Base-by-base conservation (phyloP, 92 coral and sea anemone species). In the Plumapathes pennacea region DNA sequence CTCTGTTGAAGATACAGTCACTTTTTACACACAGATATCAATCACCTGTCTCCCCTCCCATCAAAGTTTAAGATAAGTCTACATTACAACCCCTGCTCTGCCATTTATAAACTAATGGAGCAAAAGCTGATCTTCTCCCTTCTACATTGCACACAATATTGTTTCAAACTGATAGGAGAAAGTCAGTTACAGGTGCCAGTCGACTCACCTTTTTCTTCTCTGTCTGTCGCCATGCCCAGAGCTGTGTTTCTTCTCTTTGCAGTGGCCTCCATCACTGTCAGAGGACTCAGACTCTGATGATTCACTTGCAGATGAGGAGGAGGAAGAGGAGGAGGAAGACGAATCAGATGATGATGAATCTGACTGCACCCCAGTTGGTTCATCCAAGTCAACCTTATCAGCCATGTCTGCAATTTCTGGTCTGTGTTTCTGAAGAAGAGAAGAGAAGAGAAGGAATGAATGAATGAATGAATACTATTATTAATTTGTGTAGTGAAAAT, bases 301-400 rank as follows among this genome's bases (percentile, higher is more conserved):
- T 43, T 85, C 84, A 61, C 89, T 82, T 0, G 89, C 72, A 14
- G 95, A 82, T 6, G 90, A 80, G 7, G 97, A 90, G 4, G 85
- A 72, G 0, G 97, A 89, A 21, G 88, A 81, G 0, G 97, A 90
- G 0, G 95, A 86, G 0, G 96, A 84, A 0, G 97, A 86, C 11
- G 98, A 92, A 19, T 86, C 92, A 1, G 94, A 85, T 44, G 94
- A 85, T 11, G 98, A 92, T 0, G 98, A 92, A 60, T 92, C 98
- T 12, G 96, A 88, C 44, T 88, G 85, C 22, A 92, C 90, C 7
- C 90, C 98, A 50, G 98, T 79, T 20, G 90, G 89, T 18, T 74
- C 92, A 53, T 84, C 96, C 1, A 81, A 71, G 7, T 72, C 76
- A 7, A 82, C 89, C 12, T 79, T 59, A 72, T 75, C 86, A 0